Percentiles rank a stretch among this genome's conserved stretches.
Conservation (phyloP, 2,888 invertebrate genomes). For the Myopa tessellatipennis region DNA sequence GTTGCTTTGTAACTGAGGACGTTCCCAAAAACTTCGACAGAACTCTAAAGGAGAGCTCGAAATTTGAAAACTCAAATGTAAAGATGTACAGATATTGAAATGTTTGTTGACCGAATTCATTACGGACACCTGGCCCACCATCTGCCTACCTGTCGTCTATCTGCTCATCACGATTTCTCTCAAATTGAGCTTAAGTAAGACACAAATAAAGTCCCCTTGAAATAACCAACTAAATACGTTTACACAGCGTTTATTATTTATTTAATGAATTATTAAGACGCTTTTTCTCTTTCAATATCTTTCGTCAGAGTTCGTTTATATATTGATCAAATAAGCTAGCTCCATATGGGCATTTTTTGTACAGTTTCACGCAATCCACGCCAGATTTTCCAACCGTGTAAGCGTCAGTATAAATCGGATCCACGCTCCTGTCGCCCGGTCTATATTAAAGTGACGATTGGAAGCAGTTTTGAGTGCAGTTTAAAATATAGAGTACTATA, state of each 20-base stretch:
- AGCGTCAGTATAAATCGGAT: constrained; percentile 72
- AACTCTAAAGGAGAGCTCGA: too few species aligned
- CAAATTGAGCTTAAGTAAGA: background rate
- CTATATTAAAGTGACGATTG: constrained; percentile 34
- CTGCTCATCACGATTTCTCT: too few species aligned
- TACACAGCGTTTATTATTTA: background rate
- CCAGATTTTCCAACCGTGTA: constrained; percentile 54
- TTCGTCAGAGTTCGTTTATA: constrained; percentile 41
- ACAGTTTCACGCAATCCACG: constrained; percentile 72
- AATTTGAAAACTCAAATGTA: too few species aligned
- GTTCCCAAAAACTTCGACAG: too few species aligned
- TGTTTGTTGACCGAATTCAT: background rate
- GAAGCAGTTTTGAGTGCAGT: too few species aligned
- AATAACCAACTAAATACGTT: background rate
- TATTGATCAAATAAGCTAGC: constrained; percentile 72
- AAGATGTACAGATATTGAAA: background rate
- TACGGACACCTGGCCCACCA: background rate
- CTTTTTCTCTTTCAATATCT: background rate
- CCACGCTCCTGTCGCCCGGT: constrained; percentile 63
- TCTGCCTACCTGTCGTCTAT: too few species aligned
- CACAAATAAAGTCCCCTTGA: background rate
- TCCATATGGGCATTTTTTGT: constrained; percentile 72
- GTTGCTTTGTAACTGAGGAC: background rate
- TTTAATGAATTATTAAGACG: background rate
- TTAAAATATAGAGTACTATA: too few species aligned